Evolutionary conservation across 2,888 invertebrate genomes (phyloP).

Genomic region (Dichetophora obliterata): DNA sequence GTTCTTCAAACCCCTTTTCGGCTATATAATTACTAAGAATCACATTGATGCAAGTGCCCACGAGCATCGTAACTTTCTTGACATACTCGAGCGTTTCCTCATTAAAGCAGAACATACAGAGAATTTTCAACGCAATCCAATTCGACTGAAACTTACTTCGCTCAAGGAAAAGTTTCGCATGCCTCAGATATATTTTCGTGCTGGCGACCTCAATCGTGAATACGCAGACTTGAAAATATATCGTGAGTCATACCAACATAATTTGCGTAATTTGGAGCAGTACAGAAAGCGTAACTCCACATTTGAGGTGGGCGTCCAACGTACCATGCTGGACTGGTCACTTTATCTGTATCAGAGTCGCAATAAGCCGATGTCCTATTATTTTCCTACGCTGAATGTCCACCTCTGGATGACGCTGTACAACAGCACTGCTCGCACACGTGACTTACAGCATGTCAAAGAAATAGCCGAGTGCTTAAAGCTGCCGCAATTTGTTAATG

Average conservation of each 20-base stretch:
- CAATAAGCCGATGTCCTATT: slow-evolving; percentile 66
- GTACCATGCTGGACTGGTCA: slow-evolving; percentile 64
- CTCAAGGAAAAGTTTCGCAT: slow-evolving; percentile 58
- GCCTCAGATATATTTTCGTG: slow-evolving; percentile 59
- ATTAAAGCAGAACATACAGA: slow-evolving; percentile 50
- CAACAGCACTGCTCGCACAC: slow-evolving; percentile 59
- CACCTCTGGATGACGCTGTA: slow-evolving; percentile 66
- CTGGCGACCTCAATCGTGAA: slow-evolving; percentile 58
- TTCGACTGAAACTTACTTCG: slow-evolving; percentile 52
- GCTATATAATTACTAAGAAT: slow-evolving; percentile 62
- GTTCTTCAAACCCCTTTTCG: slow-evolving; percentile 65
- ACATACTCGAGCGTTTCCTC: slow-evolving; percentile 56
- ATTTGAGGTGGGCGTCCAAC: slow-evolving; percentile 58
- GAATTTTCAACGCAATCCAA: slow-evolving; percentile 51
- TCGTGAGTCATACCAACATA: slow-evolving; percentile 64
- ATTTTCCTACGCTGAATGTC: slow-evolving; percentile 62
- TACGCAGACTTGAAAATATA: slow-evolving; percentile 59
- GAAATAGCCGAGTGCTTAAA: slow-evolving; percentile 63
- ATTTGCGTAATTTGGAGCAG: slow-evolving; percentile 59
- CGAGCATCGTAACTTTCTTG: slow-evolving; percentile 58
- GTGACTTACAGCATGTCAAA: slow-evolving; percentile 57
- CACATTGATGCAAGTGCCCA: slow-evolving; percentile 52
- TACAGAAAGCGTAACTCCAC: slow-evolving; percentile 60
- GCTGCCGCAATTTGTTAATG: slow-evolving; percentile 62
- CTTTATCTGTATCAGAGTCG: slow-evolving; percentile 65